Conservation (phyloP, 2,797 vertebrate genomes). For the Epinephelus coioides region DNA sequence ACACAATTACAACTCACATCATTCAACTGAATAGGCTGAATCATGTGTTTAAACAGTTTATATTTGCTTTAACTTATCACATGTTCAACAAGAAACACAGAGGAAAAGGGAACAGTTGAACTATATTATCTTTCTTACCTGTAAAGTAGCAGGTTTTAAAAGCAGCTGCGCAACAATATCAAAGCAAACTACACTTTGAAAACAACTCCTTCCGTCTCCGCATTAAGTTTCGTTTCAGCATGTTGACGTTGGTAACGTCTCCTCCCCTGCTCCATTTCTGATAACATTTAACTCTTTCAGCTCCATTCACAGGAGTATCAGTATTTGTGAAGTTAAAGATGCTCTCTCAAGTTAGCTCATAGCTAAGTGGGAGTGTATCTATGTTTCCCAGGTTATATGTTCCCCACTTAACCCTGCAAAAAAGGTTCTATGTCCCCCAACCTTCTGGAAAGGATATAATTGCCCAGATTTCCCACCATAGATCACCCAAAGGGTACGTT, state of each 20-base stretch:
- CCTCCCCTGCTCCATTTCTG: too few relatives aligned
- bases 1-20: not conserved
- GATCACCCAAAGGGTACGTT: too few relatives aligned
- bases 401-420: too few relatives aligned
- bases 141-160: not conserved
- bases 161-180: not conserved
- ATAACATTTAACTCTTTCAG: slow-evolving; percentile 1
- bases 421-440: too few relatives aligned
- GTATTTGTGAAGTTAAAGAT: not conserved
- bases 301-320: not conserved
- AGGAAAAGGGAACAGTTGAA: not conserved
- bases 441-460: too few relatives aligned
- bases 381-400: too few relatives aligned
- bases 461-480: too few relatives aligned
- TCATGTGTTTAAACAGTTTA: not conserved
- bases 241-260: too few relatives aligned
- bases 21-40: not conserved
- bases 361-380: too few relatives aligned
- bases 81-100: not conserved
- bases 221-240: slow-evolving; percentile 3
- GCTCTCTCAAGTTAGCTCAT: too few relatives aligned
- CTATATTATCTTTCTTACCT: slow-evolving; percentile 6
- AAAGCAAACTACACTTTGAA: not conserved
- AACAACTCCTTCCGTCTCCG: rapidly evolving
- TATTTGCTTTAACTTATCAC: not conserved